Evolutionary conservation across 2,797 vertebrate species (phyloP).

Genomic region (Sebastes melanostomus): DNA sequence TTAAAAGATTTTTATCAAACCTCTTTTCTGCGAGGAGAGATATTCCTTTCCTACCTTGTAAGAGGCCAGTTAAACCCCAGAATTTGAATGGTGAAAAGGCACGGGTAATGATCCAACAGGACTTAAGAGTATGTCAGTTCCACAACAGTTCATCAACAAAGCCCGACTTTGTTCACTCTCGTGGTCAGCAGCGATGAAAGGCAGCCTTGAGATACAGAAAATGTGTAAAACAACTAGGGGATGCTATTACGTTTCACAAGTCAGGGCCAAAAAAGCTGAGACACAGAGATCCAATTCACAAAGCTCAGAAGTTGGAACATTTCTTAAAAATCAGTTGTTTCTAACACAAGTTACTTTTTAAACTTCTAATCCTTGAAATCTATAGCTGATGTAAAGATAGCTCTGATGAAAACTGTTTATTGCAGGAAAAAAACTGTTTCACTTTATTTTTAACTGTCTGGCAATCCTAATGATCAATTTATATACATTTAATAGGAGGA

Average conservation of each 20-base stretch:
- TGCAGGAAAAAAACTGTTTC: neutral
- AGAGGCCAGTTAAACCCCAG: slow-evolving; percentile 36
- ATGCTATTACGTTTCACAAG: slow-evolving; percentile 72
- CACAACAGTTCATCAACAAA: slow-evolving; percentile 69
- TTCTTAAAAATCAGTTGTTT: slow-evolving; percentile 38
- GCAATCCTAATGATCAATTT: slow-evolving; percentile 56
- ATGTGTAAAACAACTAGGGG: slow-evolving; percentile 72
- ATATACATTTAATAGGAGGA: slow-evolving; percentile 56
- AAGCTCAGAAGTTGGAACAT: slow-evolving; percentile 49
- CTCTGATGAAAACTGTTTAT: slow-evolving; percentile 17
- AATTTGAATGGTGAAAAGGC: slow-evolving; percentile 49
- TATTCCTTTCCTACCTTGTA: slow-evolving; percentile 15
- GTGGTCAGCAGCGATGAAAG: slow-evolving; percentile 70
- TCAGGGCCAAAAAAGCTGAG: slow-evolving; percentile 45
- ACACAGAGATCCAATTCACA: slow-evolving; percentile 68
- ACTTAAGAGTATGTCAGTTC: slow-evolving; percentile 55
- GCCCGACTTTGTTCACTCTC: slow-evolving; percentile 71
- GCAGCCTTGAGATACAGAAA: slow-evolving; percentile 72
- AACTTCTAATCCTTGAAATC: slow-evolving; percentile 18
- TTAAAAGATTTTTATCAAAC: slow-evolving; percentile 16
- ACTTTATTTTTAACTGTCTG: slow-evolving; percentile 25
- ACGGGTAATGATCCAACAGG: slow-evolving; percentile 48
- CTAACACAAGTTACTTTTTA: slow-evolving; percentile 35
- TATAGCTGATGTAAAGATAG: neutral
- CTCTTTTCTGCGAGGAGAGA: slow-evolving; percentile 7